Evolutionary conservation across 2,888 invertebrate genomes (phyloP).

Genomic region (Orthonevra nobilis): DNA sequence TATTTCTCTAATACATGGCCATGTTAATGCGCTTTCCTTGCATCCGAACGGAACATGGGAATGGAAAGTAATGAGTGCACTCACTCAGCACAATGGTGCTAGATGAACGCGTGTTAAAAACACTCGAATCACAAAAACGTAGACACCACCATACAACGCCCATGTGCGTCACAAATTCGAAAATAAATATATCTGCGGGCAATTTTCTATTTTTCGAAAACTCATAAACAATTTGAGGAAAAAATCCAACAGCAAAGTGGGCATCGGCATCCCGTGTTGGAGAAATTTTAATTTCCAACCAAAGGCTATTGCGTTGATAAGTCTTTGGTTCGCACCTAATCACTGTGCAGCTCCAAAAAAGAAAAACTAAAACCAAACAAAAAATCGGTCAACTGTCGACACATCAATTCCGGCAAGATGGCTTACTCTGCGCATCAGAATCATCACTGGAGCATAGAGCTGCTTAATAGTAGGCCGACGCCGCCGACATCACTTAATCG

Average conservation of each 20-base stretch:
- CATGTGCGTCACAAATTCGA: conserved; percentile 64
- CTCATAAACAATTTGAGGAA: conserved; percentile 51
- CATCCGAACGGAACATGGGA: conserved; percentile 9
- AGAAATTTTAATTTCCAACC: conserved; percentile 23
- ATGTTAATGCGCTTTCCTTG: not conserved
- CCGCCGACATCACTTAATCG: conserved; percentile 59
- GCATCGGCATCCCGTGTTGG: not conserved
- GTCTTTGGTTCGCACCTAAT: conserved; percentile 58
- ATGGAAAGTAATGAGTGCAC: conserved; percentile 48
- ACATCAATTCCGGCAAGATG: conserved; percentile 46
- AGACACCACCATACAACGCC: not conserved
- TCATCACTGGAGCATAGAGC: not conserved
- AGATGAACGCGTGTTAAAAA: conserved; percentile 28
- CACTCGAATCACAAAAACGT: not conserved
- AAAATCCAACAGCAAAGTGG: conserved; percentile 6
- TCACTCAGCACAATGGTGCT: conserved; percentile 49
- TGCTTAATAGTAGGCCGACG: conserved; percentile 37
- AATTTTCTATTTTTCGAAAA: conserved; percentile 34
- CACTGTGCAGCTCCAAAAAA: conserved; percentile 30
- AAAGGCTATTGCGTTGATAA: conserved; percentile 23
- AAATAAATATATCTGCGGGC: conserved; percentile 66
- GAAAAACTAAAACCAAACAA: too few relatives aligned
- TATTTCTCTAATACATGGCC: conserved; percentile 35
- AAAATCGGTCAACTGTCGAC: conserved; percentile 64
- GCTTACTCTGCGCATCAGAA: too few relatives aligned